Evolutionary conservation across 2,113 vertebrate species (phyloP).

Genomic region (Hypanus sabinus): DNA sequence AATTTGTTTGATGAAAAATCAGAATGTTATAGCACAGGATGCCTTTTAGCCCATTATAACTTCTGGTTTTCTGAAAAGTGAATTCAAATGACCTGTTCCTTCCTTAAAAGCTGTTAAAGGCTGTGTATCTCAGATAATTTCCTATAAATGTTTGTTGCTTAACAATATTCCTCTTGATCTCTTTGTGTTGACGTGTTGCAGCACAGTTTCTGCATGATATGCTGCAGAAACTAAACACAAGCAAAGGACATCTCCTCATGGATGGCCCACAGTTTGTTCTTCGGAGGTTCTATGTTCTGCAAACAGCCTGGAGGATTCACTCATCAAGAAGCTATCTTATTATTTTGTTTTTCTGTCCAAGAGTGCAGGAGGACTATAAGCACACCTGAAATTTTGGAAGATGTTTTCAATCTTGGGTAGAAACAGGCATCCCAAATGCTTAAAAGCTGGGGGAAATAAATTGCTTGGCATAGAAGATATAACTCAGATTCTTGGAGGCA

Average conservation of each 20-base stretch:
- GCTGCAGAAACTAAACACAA: neutral
- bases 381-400: neutral
- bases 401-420: neutral
- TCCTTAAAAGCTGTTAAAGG: too few relatives aligned
- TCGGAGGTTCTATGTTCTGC: neutral
- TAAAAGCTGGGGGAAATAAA: neutral
- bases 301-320: neutral
- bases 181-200: neutral
- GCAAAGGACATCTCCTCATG: neutral
- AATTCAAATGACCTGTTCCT: too few relatives aligned
- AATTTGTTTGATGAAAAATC: too few relatives aligned
- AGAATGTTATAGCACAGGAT: too few relatives aligned
- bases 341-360: neutral
- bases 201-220: neutral
- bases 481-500: conserved; percentile 17
- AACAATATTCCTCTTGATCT: neutral
- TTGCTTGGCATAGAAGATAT: neutral
- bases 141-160: too few relatives aligned
- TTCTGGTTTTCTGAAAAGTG: too few relatives aligned
- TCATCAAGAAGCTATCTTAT: neutral
- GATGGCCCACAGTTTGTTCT: neutral
- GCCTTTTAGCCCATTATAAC: too few relatives aligned
- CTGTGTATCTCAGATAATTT: too few relatives aligned
- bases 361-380: neutral
- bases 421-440: neutral